Conservation (phyloP, 2,797 vertebrate species). For the Pseudomugil gertrudae region DNA sequence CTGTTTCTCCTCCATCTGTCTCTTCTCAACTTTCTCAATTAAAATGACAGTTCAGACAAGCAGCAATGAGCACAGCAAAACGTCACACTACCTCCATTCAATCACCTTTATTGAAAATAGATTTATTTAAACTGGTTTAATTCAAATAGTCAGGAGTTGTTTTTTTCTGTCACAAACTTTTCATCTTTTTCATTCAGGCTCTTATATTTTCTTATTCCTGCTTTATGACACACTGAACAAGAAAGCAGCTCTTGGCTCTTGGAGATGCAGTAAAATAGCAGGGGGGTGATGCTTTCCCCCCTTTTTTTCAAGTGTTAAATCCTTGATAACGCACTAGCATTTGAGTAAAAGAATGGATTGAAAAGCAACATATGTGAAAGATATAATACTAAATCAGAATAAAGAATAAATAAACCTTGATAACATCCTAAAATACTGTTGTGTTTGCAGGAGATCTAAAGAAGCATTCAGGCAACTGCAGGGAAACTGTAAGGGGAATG, state of each 20-base stretch:
- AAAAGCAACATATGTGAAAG: no score
- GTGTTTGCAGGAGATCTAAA: neutral
- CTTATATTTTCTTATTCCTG: slow-evolving; percentile 10
- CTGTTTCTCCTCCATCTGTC: slow-evolving; percentile 34
- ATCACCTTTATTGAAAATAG: neutral
- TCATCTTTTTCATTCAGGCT: slow-evolving; percentile 1
- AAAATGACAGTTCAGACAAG: neutral
- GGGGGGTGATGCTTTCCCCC: no score
- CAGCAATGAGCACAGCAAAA: neutral
- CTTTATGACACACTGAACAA: slow-evolving; percentile 23
- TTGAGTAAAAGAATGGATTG: no score
- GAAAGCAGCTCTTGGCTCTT: slow-evolving; percentile 4
- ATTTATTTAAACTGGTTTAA: slow-evolving; percentile 20
- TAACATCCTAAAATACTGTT: slow-evolving; percentile 3
- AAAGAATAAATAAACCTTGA: no score
- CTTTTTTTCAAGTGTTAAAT: no score
- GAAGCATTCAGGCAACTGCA: neutral
- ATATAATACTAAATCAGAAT: no score
- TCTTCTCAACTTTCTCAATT: slow-evolving; percentile 25
- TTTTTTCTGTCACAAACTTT: no score
- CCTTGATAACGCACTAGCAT: no score
- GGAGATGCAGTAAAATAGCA: slow-evolving; percentile 6
- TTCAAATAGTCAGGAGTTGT: neutral
- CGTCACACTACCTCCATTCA: slow-evolving; percentile 15
- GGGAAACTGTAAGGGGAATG: neutral